phyloP scores from a whole-genome alignment of 1,140 invertebrate species.

The Triops longicaudatus region DNA sequence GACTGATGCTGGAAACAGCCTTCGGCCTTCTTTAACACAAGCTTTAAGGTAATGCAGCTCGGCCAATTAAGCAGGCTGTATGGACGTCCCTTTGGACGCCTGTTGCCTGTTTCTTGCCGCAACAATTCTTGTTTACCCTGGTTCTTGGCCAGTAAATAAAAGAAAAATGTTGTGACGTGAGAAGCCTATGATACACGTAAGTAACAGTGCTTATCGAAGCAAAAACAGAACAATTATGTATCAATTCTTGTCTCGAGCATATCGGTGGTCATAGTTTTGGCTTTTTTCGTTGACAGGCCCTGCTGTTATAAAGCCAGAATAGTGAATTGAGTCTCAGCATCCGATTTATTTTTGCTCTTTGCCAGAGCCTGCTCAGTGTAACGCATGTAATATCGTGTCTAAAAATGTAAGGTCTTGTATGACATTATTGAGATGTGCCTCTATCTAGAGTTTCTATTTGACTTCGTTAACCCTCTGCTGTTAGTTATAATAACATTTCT shows the following conservation, averaged over 20 bases:
- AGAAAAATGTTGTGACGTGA: conserved; percentile 77
- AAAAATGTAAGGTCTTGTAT: too few relatives aligned
- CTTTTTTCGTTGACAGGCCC: neutral
- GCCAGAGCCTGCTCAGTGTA: conserved; percentile 38
- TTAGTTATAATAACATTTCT: too few relatives aligned
- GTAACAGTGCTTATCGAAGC: too few relatives aligned
- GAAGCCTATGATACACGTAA: conserved; percentile 77
- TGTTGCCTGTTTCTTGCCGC: conserved; percentile 57
- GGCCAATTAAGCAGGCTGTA: conserved; percentile 57
- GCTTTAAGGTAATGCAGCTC: conserved; percentile 66
- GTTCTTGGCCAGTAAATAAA: conserved; percentile 73
- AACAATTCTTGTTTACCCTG: conserved; percentile 64
- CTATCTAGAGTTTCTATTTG: too few relatives aligned
- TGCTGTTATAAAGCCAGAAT: conserved; percentile 41
- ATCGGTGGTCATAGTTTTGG: conserved; percentile 21
- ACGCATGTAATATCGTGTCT: too few relatives aligned
- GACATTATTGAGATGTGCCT: too few relatives aligned
- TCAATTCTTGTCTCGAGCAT: conserved; percentile 26
- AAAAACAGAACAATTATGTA: neutral
- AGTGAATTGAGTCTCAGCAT: conserved; percentile 38
- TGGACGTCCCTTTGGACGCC: conserved; percentile 48
- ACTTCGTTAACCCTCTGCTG: too few relatives aligned
- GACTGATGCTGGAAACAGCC: conserved; percentile 69
- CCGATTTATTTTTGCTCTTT: conserved; percentile 35
- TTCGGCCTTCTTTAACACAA: conserved; percentile 75